Base-by-base conservation (phyloP, 2,797 vertebrate species). In the Fringilla coelebs region DNA sequence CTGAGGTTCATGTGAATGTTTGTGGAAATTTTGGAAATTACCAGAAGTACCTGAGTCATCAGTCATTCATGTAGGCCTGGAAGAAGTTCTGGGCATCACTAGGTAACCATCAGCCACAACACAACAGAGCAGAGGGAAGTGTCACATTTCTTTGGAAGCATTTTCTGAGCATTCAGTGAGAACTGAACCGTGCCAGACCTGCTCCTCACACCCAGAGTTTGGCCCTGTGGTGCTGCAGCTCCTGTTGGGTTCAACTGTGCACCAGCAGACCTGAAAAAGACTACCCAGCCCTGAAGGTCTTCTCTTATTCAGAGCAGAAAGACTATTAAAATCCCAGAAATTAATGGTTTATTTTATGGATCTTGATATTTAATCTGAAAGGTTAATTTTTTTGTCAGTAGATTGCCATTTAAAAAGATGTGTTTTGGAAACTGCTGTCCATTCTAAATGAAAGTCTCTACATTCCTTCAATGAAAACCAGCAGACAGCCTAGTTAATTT, bases 91-190 rank as follows among this genome's bases (percentile, higher is more conserved):
- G 93, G 87, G 84, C 51, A 94, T 96, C 70, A 31, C 93, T 70
- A 81, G 83, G 71, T 96, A 95, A 88, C 93, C 71, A 40, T 94
- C 94, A 97, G 70, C 95, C 92, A 86, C 87, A 93, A 93, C 94
- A 83, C 65, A 95, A 92, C 55, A 92, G 92, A 92, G 62, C 80
- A 55, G 61, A 93, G 72, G 29, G 22, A 86, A 40, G 86, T 81
- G 90, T 92, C 83, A 73, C 73, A 21, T 94, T 96, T 96, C 75
- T 90, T 88, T 83, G 66, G 77, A 80, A 76, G 68, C 54, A 54
- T 76, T 70, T 67, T 24, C 89, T 77, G 65, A 46, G 34, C 9
- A 1, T 19, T 74, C 41, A 7, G 29, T 41, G 81, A 71, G 95
- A 96, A 58, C 32, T 95, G 78, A 55, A 31, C 14, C 2, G 2